Conservation (phyloP, 1,140 invertebrate genomes). For the Temnothorax curvispinosus region DNA sequence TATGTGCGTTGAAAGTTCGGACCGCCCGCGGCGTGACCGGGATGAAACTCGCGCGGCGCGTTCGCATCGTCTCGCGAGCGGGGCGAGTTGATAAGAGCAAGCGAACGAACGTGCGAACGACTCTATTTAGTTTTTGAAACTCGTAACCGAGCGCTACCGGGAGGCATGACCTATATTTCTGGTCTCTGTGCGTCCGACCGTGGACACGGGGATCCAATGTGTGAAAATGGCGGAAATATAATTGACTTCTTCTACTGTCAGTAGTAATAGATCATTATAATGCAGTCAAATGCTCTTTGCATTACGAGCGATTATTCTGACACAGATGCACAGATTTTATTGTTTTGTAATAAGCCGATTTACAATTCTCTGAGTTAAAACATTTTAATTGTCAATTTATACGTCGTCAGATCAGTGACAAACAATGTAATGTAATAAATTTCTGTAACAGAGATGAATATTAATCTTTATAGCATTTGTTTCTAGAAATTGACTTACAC, state of each 20-base stretch:
- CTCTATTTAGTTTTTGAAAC: constrained; percentile 55
- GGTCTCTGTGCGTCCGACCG: not conserved
- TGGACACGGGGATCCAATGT: not conserved
- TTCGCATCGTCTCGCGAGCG: constrained; percentile 16
- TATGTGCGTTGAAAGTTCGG: constrained; percentile 67
- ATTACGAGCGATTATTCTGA: not conserved
- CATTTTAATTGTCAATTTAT: not conserved
- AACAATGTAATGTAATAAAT: constrained; percentile 3
- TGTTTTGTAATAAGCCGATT: not conserved
- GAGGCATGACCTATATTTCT: constrained; percentile 21
- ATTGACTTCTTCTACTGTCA: constrained; percentile 9
- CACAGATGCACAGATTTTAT: not conserved
- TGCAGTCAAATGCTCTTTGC: not conserved
- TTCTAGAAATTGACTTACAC: not conserved
- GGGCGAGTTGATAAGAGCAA: constrained; percentile 1
- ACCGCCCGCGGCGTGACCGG: constrained; percentile 33
- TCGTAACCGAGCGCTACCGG: not conserved
- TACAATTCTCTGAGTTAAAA: not conserved
- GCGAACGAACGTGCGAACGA: constrained; percentile 10
- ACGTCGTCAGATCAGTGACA: not conserved
- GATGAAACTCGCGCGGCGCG: constrained; percentile 32
- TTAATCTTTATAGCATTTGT: not conserved
- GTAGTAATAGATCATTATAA: too few species aligned
- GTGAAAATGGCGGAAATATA: constrained; percentile 15
- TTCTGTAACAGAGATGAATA: not conserved